These are phyloP conservation scores for Crypturellus undulatus DNA, from an alignment of 2,113 vertebrate species.

Conservation along the genomic window DNA sequence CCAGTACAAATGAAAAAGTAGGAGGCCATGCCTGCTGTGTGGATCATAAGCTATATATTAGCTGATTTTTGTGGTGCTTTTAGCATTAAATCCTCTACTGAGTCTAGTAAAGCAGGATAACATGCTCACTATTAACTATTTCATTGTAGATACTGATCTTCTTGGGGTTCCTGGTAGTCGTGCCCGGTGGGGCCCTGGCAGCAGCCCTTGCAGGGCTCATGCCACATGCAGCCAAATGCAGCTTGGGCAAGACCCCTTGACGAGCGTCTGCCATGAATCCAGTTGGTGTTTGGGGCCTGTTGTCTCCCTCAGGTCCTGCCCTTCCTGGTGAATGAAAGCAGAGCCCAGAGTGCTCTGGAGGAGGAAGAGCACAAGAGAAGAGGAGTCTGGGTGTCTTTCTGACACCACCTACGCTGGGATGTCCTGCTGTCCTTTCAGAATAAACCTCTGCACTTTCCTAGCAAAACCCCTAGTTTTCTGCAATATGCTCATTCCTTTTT, in stretches of 20 bases:
- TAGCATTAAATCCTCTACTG: background rate
- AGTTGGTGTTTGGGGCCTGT: background rate
- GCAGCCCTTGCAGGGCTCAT: background rate
- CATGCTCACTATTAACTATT: background rate
- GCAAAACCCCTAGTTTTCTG: background rate
- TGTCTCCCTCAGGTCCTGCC: background rate
- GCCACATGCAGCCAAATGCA: background rate
- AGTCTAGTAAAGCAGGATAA: background rate
- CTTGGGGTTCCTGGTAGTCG: background rate
- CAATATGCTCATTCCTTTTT: background rate
- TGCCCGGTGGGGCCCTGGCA: accelerated
- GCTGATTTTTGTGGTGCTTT: background rate
- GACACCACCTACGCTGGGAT: background rate
- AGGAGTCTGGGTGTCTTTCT: background rate
- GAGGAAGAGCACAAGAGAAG: background rate
- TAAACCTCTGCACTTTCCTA: background rate
- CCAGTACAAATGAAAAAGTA: background rate
- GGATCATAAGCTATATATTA: background rate
- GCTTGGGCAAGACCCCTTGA: background rate
- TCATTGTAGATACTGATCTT: background rate
- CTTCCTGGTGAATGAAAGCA: background rate
- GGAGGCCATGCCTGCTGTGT: background rate
- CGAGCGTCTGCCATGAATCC: accelerated
- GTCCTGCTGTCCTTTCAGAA: background rate
- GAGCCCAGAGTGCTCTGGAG: background rate